Evolutionary conservation across 92 coral and sea anemone species (phyloP).

Genomic region (Zoanthus sociatus): DNA sequence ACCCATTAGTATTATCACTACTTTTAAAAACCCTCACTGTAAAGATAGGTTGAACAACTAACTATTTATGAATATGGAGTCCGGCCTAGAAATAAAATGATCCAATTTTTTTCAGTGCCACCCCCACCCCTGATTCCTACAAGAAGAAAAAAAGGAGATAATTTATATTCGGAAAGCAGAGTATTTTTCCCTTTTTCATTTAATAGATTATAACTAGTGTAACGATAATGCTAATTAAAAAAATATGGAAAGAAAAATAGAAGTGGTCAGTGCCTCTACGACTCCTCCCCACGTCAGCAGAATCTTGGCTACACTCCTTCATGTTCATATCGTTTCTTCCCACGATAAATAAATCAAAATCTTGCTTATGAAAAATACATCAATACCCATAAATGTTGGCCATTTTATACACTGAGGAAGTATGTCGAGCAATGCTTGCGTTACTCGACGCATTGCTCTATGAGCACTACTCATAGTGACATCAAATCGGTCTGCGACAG

Average conservation of each 20-base stretch:
- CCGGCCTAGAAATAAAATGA: conserved; percentile 9
- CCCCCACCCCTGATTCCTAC: conserved; percentile 4
- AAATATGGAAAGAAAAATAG: background rate
- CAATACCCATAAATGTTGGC: conserved; percentile 36
- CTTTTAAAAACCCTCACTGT: conserved; percentile 4
- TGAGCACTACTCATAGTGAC: conserved; percentile 49
- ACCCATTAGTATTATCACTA: conserved; percentile 3
- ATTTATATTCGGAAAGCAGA: conserved; percentile 2
- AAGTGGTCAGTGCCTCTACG: background rate
- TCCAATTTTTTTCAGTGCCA: conserved; percentile 2
- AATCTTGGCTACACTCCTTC: conserved; percentile 12
- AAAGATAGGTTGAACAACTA: conserved; percentile 10
- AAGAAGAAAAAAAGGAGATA: background rate
- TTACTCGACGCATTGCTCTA: conserved; percentile 39
- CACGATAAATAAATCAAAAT: conserved; percentile 7
- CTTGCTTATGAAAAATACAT: conserved; percentile 9
- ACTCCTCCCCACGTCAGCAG: background rate
- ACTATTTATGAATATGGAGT: conserved; percentile 4
- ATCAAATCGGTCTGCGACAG: conserved; percentile 50
- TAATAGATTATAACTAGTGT: conserved; percentile 9
- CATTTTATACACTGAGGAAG: conserved; percentile 43
- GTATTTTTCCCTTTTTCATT: conserved; percentile 8
- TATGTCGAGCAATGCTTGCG: conserved; percentile 35
- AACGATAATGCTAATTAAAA: conserved; percentile 4
- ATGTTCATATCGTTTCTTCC: conserved; percentile 4